Base-by-base conservation (phyloP, 2,797 vertebrate species). In the Chaetodon trifasciatus region DNA sequence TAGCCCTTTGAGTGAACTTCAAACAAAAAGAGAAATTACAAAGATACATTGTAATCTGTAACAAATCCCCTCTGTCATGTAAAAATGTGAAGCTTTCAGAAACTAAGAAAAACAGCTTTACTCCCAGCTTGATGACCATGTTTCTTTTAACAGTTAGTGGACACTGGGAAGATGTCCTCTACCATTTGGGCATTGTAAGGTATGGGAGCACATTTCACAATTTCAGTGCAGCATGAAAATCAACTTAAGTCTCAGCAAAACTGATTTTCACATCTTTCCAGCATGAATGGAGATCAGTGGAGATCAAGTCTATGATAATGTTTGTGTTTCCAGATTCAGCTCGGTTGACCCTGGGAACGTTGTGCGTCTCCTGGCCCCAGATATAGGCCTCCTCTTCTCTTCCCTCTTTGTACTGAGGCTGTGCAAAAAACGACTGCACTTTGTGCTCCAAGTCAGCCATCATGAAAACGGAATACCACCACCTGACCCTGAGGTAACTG, bases 171-270 rank as follows among this genome's bases (percentile, higher is more conserved):
- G 88, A 89, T 1, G 49, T 95, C 42, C 84, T 97, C 52, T 93
- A 93, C 87, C 93, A 94, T 72, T 62, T 95, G 49, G 96, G 96
- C 50, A 93, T 96, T 67, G 71, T 95, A 15, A 95, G 96, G 96
- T 96, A 93, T 70, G 90, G 49, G 7, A 53, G 39, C 24, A 78
- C 35, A 7, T 56, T 77, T 78, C 1, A 39, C 2, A 52, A 46
- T 17, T 65, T 64, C 17, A 62, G n/a, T 19, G 2, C 6, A 3
- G 19, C 35, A 37, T 1, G 16, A 46, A 64, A 57, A 70, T 70
- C 2, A 21, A 35, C 32, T 6, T 47, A 69, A 23, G 39, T 66
- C 21, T 62, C 15, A 80, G 13, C 8, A 24, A 24, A 6, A 66
- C 15, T 1, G 23, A 74, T 56, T 9, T 11, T 61, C 7, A 32